Conservation (phyloP, 2,888 invertebrate genomes). For the Falcaria lacertinaria region DNA sequence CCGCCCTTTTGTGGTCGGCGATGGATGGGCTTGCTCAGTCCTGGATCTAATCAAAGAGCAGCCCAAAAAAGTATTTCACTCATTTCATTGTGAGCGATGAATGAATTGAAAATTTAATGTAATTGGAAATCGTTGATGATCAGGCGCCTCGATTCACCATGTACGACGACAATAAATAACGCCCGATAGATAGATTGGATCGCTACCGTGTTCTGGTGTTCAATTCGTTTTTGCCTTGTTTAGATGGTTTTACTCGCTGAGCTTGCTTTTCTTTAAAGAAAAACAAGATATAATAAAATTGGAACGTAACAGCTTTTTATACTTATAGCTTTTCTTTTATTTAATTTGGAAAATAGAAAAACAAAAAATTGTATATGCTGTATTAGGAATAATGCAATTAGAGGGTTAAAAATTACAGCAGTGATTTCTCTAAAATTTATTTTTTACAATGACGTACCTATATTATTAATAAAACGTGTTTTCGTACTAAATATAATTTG, state of each 20-base stretch:
- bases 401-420: no score
- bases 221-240: conserved; percentile 19
- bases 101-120: conserved; percentile 64
- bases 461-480: no score
- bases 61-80: conserved; percentile 43
- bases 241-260: conserved; percentile 6
- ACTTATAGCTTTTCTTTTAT: no score
- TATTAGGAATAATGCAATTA: no score
- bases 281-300: neutral
- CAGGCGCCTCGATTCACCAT: conserved; percentile 27
- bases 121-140: conserved; percentile 53
- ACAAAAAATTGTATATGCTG: no score
- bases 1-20: conserved; percentile 64
- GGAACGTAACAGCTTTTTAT: no score
- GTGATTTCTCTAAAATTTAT: no score
- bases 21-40: conserved; percentile 60
- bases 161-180: conserved; percentile 31
- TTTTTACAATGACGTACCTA: no score
- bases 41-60: conserved; percentile 67
- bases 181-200: conserved; percentile 24
- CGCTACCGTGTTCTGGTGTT: conserved; percentile 13
- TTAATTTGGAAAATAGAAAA: no score
- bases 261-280: neutral
- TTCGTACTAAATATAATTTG: no score
- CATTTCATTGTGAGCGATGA: conserved; percentile 45